These are phyloP conservation scores for Dermochelys coriacea DNA, from an alignment of 2,797 vertebrate genomes.

Conservation along the genomic window DNA sequence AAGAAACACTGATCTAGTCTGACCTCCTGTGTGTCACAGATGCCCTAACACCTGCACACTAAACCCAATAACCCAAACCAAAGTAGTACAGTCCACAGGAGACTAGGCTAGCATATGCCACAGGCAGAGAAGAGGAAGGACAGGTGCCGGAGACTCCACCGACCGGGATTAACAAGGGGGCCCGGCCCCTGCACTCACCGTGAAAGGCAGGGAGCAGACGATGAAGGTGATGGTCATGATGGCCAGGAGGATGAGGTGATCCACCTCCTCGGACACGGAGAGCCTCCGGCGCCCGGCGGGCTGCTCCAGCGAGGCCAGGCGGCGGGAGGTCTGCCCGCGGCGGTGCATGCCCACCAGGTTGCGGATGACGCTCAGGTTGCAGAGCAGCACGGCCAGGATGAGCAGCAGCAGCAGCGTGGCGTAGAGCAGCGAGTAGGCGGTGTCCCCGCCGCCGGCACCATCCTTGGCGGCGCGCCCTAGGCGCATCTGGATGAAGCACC, in stretches of 20 bases:
- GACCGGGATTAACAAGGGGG: not conserved
- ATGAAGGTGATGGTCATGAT: constrained; percentile 94
- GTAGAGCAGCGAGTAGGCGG: constrained; percentile 85
- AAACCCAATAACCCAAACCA: too few relatives aligned
- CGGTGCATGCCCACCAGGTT: constrained; percentile 90
- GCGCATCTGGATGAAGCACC: constrained; percentile 91
- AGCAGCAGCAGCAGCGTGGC: constrained; percentile 87
- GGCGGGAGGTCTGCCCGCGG: constrained; percentile 73
- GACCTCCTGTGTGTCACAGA: not conserved
- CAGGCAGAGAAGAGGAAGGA: too few relatives aligned
- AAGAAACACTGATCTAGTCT: not conserved
- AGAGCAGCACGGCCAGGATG: constrained; percentile 85
- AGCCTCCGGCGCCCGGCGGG: not conserved
- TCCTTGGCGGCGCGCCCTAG: not conserved
- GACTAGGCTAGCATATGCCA: too few relatives aligned
- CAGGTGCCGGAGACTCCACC: too few relatives aligned
- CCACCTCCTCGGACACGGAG: constrained; percentile 88
- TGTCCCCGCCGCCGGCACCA: fast-evolving
- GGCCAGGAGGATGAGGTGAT: constrained; percentile 90
- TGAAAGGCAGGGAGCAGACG: constrained; percentile 92
- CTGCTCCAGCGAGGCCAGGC: not conserved
- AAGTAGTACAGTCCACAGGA: not conserved
- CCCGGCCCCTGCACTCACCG: constrained; percentile 83
- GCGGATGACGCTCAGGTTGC: constrained; percentile 88
- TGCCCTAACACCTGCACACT: not conserved